A percentile compares a stretch with the other conserved stretches of the same genome.
Evolutionary conservation across 2,797 vertebrate genomes (phyloP).

Genomic region (Sebastes aleutianus): DNA sequence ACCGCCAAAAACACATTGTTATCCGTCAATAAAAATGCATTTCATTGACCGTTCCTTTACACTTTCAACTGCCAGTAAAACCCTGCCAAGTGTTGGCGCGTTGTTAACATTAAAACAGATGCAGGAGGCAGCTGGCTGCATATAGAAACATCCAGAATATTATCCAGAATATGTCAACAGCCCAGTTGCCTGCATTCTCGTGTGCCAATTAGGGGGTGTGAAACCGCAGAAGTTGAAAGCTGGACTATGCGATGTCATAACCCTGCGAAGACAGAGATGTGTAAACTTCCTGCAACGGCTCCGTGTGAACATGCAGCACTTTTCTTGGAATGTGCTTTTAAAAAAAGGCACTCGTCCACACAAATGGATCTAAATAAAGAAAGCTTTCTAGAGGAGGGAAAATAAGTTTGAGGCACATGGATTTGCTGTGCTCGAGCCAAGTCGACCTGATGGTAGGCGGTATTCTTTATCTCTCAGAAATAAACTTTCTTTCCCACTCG

Average conservation of each 20-base stretch:
- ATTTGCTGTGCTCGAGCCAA: constrained; percentile 26
- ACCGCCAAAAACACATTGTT: neutral
- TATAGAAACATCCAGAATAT: constrained; percentile 16
- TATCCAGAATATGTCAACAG: constrained; percentile 53
- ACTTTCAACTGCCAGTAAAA: neutral
- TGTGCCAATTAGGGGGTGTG: constrained; percentile 38
- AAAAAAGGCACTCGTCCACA: constrained; percentile 3
- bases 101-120: neutral
- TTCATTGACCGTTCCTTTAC: neutral
- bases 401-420: constrained; percentile 6
- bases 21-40: neutral
- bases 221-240: constrained; percentile 34
- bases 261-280: neutral
- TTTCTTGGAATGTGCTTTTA: constrained; percentile 28
- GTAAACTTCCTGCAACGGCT: constrained; percentile 40
- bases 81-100: neutral
- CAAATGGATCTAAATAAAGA: constrained; percentile 45
- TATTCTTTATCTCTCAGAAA: neutral
- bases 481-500: constrained; percentile 5
- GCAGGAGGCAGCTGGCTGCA: constrained; percentile 24
- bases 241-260: constrained; percentile 29
- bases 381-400: constrained; percentile 11
- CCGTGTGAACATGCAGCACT: constrained; percentile 28
- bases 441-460: constrained; percentile 16
- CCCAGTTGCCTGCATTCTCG: constrained; percentile 42